These are phyloP conservation scores for Pandemis heparana DNA, from an alignment of 2,888 invertebrate species.

Conservation along the genomic window DNA sequence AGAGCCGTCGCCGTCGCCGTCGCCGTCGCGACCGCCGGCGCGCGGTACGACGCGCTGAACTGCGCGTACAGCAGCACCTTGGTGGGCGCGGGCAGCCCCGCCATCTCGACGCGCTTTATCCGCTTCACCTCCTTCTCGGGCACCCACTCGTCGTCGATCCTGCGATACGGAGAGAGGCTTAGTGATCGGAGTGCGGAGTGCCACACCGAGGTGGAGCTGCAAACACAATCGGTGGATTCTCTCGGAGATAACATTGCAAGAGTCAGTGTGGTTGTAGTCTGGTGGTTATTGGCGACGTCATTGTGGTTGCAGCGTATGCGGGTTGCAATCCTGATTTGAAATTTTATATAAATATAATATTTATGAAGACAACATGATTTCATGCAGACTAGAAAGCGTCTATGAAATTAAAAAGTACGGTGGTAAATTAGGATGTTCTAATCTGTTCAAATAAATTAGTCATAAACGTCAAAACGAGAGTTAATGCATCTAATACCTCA, in stretches of 20 bases:
- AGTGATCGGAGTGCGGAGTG: constrained; percentile 48
- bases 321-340: constrained; percentile 68
- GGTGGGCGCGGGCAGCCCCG: constrained; percentile 76
- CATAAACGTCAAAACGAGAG: not conserved
- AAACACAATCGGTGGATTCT: constrained; percentile 63
- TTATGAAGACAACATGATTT: constrained; percentile 43
- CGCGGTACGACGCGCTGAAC: constrained; percentile 75
- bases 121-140: constrained; percentile 89
- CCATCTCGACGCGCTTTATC: constrained; percentile 87
- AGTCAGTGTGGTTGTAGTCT: not conserved
- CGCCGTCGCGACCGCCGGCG: constrained; percentile 48
- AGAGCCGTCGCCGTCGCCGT: constrained; percentile 45
- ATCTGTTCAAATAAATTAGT: constrained; percentile 1
- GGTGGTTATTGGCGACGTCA: constrained; percentile 35
- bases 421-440: constrained; percentile 13
- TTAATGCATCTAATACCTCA: constrained; percentile 26
- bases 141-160: constrained; percentile 95
- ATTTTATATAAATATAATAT: constrained; percentile 38
- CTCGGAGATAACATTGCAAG: not conserved
- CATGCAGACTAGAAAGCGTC: constrained; percentile 46
- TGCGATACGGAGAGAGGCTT: constrained; percentile 68
- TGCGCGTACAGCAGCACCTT: constrained; percentile 83
- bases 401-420: not conserved
- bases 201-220: constrained; percentile 77
- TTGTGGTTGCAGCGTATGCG: constrained; percentile 77